Evolutionary conservation across 2,888 invertebrate genomes (phyloP).

Genomic region (Pemphredon lugubris): DNA sequence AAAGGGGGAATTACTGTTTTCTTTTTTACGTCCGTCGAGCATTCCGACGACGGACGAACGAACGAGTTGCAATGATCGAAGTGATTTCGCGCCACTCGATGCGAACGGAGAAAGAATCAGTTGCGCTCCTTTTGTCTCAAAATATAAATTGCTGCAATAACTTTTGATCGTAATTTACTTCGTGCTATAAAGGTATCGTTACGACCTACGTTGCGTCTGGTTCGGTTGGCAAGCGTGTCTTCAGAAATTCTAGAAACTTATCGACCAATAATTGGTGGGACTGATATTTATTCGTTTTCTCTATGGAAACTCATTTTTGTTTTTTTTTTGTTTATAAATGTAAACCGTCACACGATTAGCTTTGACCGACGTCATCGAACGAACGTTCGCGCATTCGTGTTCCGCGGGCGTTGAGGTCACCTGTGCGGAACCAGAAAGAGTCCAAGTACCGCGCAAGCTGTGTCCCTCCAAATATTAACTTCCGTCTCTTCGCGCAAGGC

Average conservation of each 20-base stretch:
- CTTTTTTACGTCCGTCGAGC: neutral
- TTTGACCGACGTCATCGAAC: neutral
- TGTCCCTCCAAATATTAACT: neutral
- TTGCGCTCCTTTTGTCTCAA: slow-evolving; percentile 1
- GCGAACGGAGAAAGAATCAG: no score
- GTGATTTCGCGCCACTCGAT: neutral
- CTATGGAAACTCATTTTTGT: no score
- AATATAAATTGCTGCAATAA: slow-evolving; percentile 16
- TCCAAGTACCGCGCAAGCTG: neutral
- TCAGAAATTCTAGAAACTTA: slow-evolving; percentile 9
- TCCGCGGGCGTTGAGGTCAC: neutral
- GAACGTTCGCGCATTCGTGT: neutral
- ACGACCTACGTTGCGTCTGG: no score
- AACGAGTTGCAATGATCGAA: neutral
- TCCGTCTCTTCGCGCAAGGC: no score
- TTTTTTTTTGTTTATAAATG: no score
- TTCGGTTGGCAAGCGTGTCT: no score
- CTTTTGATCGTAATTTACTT: slow-evolving; percentile 7
- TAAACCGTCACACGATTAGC: no score
- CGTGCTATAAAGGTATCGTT: neutral
- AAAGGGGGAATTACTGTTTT: neutral
- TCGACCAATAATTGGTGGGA: neutral
- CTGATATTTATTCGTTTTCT: neutral
- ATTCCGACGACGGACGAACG: neutral
- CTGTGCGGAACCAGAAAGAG: neutral